Base-by-base conservation (phyloP, 2,888 invertebrate species). In the Eupithecia vulgata region DNA sequence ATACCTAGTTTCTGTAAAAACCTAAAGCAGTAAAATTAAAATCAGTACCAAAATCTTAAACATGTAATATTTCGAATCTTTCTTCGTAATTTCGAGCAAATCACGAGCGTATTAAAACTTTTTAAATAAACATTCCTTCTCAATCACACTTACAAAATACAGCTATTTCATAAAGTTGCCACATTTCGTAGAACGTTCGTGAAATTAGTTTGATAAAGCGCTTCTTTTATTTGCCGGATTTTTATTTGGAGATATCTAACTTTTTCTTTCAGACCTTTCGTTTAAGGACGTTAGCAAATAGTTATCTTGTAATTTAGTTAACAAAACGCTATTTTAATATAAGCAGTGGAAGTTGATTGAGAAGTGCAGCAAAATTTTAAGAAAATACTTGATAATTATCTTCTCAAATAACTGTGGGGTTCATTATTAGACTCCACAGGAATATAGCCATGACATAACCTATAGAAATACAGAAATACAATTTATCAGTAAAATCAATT, bases 51-150 rank as follows among this genome's bases (percentile, higher is more conserved):
- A 30, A 13, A 62, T 34, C 34, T 15, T 30, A 65, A 45, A 64
- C 40, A 65, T 65, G 13, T n/a, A 35, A 40, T 37, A 15, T 65
- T 15, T 40, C 21, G 10, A 17, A 65, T 21, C 35, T 65, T 64
- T 15, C 40, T 40, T 25, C n/a, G 40, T 40, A 21, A 48, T 67
- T 67, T 30, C 34, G 67, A 42, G 21, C 42, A 71, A 70, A 74
- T 74, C 30, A 70, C 70, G 66, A 64, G 35, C 40, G 57, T 61
- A 66, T 72, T 65, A 67, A 67, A 79, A 79, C 76, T 78, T 79
- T 78, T 70, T 67, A 68, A 75, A 78, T 76, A 75, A 75, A 72
- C 74, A 78, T 75, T 72, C 68, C 70, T 65, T 74, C 52, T 37
- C 72, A 77, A 74, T 73, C 62, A 68, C 72, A 65, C 68, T 64